Evolutionary conservation across 2,113 vertebrate genomes (phyloP), one percentile per base, ranked within the genome.

Genomic region (Pelodiscus sinensis): DNA sequence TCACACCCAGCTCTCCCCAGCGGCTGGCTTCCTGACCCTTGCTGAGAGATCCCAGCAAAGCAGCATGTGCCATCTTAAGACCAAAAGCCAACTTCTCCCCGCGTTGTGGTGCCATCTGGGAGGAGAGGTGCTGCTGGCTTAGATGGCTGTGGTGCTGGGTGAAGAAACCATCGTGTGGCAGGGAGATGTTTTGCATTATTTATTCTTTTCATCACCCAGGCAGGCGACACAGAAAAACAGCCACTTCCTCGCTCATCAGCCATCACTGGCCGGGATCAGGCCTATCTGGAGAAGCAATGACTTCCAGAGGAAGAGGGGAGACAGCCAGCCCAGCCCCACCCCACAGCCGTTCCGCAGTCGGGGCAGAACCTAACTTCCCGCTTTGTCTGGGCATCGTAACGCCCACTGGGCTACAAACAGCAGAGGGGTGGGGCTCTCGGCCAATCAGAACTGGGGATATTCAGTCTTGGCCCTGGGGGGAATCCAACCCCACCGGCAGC

Each of bases 371-470:
- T 3, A n/a, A 31, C 3, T 38, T 62, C 10, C 73, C 65, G 54
- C 18, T 54, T 29, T 29, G 51, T n/a, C 6, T 13, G 12, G 3
- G 11, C 21, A 54, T 83, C 51, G 19, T 27, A 86, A 31, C 62
- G 31, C 31, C 62, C 62, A 15, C 62, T 18, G 15, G 29, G 62
- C 62, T n/a, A 15, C 62, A 65, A 65, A 38, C 8, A 73, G 86
- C 68, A 90, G 35, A 83, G 35, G 78, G 38, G 38, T 5, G 2
- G 22, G 14, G 2, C 8, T 15, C 27, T 77, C 22, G 57, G 22
- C 75, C 77, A 90, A 16, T 8, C 79, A 54, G 52, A 56, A n/a
- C 71, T 85, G 89, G 80, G 86, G 77, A 86, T 73, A 90, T 35
- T 55, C 12, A 35, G 52, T 2, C 65, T 87, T 24, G 1, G 31